phyloP scores from a whole-genome alignment of 2,888 invertebrate genomes.

The Villa cingulata region DNA sequence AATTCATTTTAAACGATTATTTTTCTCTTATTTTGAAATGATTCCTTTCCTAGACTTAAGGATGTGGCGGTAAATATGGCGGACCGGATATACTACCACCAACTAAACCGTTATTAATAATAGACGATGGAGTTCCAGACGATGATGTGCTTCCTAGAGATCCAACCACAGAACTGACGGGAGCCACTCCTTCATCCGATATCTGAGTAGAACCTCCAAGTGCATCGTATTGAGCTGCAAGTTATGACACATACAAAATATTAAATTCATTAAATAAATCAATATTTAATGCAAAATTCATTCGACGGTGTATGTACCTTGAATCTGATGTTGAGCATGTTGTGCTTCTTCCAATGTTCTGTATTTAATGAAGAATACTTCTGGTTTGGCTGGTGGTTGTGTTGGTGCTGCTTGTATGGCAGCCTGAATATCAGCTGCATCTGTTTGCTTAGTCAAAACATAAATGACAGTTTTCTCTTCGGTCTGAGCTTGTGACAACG shows the following conservation, averaged over 20 bases:
- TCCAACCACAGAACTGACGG: constrained; percentile 23
- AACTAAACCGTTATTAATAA: neutral
- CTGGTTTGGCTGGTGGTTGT: constrained; percentile 30
- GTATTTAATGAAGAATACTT: constrained; percentile 36
- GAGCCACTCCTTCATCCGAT: constrained; percentile 31
- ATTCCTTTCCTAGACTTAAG: too few relatives aligned
- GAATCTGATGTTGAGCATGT: constrained; percentile 31
- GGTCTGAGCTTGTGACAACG: constrained; percentile 20
- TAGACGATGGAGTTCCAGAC: neutral
- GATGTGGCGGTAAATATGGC: neutral
- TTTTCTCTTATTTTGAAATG: too few relatives aligned
- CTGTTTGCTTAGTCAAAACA: constrained; percentile 32
- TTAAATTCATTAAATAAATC: too few relatives aligned
- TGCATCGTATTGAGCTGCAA: constrained; percentile 26
- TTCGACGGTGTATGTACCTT: too few relatives aligned
- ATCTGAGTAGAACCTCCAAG: constrained; percentile 30
- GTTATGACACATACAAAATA: too few relatives aligned
- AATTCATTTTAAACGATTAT: too few relatives aligned
- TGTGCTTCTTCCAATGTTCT: constrained; percentile 31
- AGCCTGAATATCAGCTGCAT: constrained; percentile 22
- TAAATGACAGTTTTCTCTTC: constrained; percentile 36
- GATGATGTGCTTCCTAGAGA: constrained; percentile 3
- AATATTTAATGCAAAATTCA: neutral
- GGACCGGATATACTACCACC: neutral
- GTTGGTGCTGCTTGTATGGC: constrained; percentile 15